Evolutionary conservation across 2,888 invertebrate genomes (phyloP), one percentile per base, ranked within the genome.

Genomic region (Drosophila robusta): DNA sequence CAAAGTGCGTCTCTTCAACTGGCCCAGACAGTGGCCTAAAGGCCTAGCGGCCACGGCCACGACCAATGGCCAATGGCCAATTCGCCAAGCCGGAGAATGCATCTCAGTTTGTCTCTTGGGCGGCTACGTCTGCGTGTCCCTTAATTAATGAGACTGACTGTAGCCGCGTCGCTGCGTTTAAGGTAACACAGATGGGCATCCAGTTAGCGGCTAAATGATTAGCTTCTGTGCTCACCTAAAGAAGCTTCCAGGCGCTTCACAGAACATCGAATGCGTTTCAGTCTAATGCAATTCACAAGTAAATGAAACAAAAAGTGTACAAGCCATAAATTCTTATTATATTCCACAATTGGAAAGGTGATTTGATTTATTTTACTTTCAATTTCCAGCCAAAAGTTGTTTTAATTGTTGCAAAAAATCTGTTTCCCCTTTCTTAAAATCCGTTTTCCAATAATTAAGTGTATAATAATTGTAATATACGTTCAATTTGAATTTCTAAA

Each of bases 61-160:
- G 2, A 18, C 18, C 18, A 18, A 18, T 18, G 18, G 18, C 26
- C 26, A 26, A 26, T 26, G 26, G 42, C 39, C 50, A 50, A 32
- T 51, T 58, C 57, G 45, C 52, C 46, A 71, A 61, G 34, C 38
- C 55, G 6, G 36, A 39, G 36, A 52, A 45, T 46, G 26, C 16
- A 9, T 42, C 64, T 7, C 46, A 41, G 58, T 51, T 29, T 9
- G 34, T 22, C 32, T 55, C 29, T 41, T 42, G 18, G 18, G 47
- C 57, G 34, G 16, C 16, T 12, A 29, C 16, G 44, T 12, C 75
- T 78, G 75, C 72, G 63, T 66, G 70, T 71, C 70, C 67, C 67
- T 22, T 72, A 71, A 69, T 80, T 78, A 80, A 80, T 81, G 69
- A 67, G 63, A 68, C 65, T 47, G 67, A 70, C 75, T 63, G 61